These are phyloP conservation scores for Ciconia maguari DNA, from an alignment of 2,113 vertebrate genomes.

Conservation along the genomic window DNA sequence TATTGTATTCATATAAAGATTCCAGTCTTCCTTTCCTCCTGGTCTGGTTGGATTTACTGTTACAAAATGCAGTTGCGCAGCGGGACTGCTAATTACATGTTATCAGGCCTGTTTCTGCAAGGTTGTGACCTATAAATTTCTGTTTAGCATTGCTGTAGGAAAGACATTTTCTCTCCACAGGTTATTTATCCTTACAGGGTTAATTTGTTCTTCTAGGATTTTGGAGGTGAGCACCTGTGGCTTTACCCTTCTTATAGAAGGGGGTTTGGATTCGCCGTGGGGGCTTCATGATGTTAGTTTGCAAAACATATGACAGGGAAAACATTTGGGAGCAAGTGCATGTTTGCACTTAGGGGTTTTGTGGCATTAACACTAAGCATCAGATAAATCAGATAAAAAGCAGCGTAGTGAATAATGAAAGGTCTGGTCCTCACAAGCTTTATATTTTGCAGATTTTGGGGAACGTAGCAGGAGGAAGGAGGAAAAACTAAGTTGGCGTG, in stretches of 20 bases:
- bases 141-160: slow-evolving; percentile 17
- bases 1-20: not conserved
- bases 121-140: slow-evolving; percentile 11
- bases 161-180: not conserved
- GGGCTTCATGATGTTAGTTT: not conserved
- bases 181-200: not conserved
- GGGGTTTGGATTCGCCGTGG: not conserved
- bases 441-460: not conserved
- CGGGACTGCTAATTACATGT: slow-evolving; percentile 22
- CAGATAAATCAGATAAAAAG: not conserved
- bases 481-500: not conserved
- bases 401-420: accelerated
- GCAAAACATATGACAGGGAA: not conserved
- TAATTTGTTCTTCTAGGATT: not conserved
- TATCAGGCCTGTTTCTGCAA: not conserved
- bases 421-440: not conserved
- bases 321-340: not conserved
- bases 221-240: not conserved
- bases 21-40: not conserved
- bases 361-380: not conserved
- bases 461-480: not conserved
- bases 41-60: not conserved
- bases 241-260: not conserved
- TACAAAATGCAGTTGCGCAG: not conserved
- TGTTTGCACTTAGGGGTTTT: not conserved